Base-by-base conservation (phyloP, 2,113 vertebrate genomes). In the Pseudorectes ferrugineus region DNA sequence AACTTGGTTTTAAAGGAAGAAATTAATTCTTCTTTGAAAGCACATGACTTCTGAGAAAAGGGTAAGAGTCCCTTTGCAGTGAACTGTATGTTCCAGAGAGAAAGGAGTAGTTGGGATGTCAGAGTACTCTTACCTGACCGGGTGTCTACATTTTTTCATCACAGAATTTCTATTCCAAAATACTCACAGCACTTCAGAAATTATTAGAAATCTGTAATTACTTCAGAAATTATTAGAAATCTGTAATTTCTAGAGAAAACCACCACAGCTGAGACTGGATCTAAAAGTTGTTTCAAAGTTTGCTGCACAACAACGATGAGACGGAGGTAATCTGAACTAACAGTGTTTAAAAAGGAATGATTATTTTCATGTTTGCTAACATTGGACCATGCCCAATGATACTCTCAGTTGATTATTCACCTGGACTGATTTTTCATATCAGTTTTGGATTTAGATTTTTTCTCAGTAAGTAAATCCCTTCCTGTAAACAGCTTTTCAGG, bases 1-100 rank as follows among this genome's bases (percentile, higher is more conserved):
- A 42, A 16, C 49, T 72, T 48, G 45, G 2, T 36, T 87, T 74
- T 58, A 62, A 61, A 76, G 28, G 59, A 48, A 42, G 10, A 8
- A 40, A 42, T 31, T 29, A 4, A 67, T 71, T 25, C 33, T 71
- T 11, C 43, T 62, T 46, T 21, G 25, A 43, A 75, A 13, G 14
- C 31, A 45, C 8, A 1, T 8, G 23, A 22, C 25, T 74, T 58
- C 62, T 40, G 67, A 68, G 48, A 15, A 38, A 54, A 43, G 29
- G 19, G 35, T 10, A 9, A 31, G 49, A 72, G 26, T 35, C 24
- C 38, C 35, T 43, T 19, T 10, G 63, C 36, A 42, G 6, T 19
- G 72, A 63, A 4, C 22, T 24, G 0, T 5, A 0, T 14, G 21
- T 14, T 46, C 12, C 38, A 9, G 62, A 21, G 10, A 16, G 11